phyloP scores from a whole-genome alignment of 2,797 vertebrate species.

The Xyrichtys novacula region DNA sequence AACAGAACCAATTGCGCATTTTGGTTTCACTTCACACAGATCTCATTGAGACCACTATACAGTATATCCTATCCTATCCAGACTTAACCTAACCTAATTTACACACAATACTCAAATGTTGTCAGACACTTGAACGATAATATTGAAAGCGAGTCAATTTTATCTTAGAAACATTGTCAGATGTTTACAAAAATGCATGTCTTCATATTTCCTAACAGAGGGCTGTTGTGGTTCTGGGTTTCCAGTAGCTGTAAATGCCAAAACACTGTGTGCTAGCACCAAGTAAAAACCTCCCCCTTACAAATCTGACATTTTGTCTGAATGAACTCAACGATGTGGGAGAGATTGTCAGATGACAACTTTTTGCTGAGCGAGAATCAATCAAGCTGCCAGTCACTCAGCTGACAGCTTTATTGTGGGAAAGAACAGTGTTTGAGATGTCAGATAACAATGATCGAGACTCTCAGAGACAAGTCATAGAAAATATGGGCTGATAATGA shows the following conservation, averaged over 20 bases:
- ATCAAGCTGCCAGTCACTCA: conserved; percentile 54
- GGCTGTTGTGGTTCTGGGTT: neutral
- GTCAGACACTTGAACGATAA: too few species aligned
- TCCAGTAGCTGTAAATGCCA: conserved; percentile 11
- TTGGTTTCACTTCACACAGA: too few species aligned
- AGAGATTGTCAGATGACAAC: conserved; percentile 30
- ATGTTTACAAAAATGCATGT: too few species aligned
- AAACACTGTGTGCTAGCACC: neutral
- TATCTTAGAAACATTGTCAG: too few species aligned
- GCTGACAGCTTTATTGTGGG: conserved; percentile 62
- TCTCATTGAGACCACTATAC: too few species aligned
- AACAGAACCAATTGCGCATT: too few species aligned
- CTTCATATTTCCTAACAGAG: too few species aligned
- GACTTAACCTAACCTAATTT: too few species aligned
- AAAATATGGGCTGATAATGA: conserved; percentile 33
- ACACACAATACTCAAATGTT: too few species aligned
- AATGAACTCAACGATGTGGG: conserved; percentile 31
- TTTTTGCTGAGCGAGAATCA: conserved; percentile 45
- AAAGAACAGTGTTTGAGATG: conserved; percentile 46
- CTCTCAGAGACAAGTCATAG: conserved; percentile 30
- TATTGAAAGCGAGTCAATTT: too few species aligned
- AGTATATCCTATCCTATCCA: too few species aligned
- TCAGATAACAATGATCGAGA: conserved; percentile 44
- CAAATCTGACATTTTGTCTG: conserved; percentile 13
- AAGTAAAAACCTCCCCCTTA: conserved; percentile 24